Evolutionary conservation across 2,797 vertebrate genomes (phyloP).

Genomic region (Sebastes diploproa): DNA sequence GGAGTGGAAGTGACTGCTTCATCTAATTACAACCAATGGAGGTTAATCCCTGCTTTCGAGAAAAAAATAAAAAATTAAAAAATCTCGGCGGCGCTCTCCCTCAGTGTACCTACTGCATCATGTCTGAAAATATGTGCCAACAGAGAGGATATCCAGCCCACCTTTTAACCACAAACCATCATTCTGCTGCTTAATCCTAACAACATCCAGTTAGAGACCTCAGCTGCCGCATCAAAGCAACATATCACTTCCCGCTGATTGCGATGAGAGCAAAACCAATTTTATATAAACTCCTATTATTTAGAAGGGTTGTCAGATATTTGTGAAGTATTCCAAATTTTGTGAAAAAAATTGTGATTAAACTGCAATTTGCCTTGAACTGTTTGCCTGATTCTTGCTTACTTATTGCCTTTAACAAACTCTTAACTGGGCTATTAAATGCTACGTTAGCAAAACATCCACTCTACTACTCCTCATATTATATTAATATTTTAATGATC

Average conservation of each 20-base stretch:
- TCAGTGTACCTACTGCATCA: constrained; percentile 31
- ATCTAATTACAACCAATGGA: constrained; percentile 72
- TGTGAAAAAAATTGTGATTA: not conserved
- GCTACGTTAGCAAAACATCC: not conserved
- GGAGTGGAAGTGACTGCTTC: constrained; percentile 54
- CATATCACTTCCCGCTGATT: constrained; percentile 30
- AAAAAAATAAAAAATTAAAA: not conserved
- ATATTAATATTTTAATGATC: not conserved
- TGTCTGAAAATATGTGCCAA: constrained; percentile 56
- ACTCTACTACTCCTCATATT: not conserved
- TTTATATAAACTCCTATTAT: constrained; percentile 25
- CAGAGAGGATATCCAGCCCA: constrained; percentile 50
- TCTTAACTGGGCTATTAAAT: not conserved
- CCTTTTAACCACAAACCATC: constrained; percentile 48
- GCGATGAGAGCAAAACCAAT: constrained; percentile 20
- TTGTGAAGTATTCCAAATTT: constrained; percentile 5
- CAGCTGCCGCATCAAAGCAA: constrained; percentile 45
- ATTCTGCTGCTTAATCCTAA: constrained; percentile 52
- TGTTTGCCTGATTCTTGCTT: not conserved
- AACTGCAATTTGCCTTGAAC: not conserved
- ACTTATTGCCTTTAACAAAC: not conserved
- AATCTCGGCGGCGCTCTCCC: not conserved
- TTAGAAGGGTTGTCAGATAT: constrained; percentile 1
- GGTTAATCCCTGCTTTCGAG: constrained; percentile 68
- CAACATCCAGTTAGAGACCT: constrained; percentile 56